phyloP scores from a whole-genome alignment of 2,113 vertebrate species.

The Rostratula benghalensis region DNA sequence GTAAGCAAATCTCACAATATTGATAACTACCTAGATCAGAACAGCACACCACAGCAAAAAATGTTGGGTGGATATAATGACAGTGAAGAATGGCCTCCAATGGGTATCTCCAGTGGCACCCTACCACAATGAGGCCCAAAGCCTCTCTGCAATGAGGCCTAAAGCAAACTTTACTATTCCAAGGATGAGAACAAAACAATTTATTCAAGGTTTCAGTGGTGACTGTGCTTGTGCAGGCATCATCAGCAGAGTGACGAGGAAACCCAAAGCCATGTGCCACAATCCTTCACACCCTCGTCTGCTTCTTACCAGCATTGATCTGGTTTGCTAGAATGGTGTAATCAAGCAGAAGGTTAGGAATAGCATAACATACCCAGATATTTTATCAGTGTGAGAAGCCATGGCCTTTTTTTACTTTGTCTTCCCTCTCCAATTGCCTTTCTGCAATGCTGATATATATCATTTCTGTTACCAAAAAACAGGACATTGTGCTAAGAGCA shows the following conservation, averaged over 20 bases:
- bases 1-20: not conserved
- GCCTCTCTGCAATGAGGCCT: not conserved
- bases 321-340: not conserved
- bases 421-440: not conserved
- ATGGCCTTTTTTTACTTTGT: not conserved
- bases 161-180: not conserved
- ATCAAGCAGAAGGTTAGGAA: not conserved
- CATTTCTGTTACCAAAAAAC: not conserved
- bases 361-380: not conserved
- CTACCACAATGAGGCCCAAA: not conserved
- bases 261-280: not conserved
- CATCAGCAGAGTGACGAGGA: not conserved
- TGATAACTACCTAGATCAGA: not conserved
- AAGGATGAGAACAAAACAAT: not conserved
- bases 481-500: not conserved
- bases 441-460: not conserved
- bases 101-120: not conserved
- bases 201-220: not conserved
- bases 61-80: not conserved
- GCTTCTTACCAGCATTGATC: not conserved
- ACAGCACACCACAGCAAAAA: not conserved
- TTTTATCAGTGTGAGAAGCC: not conserved
- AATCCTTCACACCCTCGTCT: rapidly evolving
- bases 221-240: not conserved
- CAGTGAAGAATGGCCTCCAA: not conserved